These are phyloP conservation scores for Albula goreensis DNA, from an alignment of 2,113 vertebrate species.

Conservation along the genomic window DNA sequence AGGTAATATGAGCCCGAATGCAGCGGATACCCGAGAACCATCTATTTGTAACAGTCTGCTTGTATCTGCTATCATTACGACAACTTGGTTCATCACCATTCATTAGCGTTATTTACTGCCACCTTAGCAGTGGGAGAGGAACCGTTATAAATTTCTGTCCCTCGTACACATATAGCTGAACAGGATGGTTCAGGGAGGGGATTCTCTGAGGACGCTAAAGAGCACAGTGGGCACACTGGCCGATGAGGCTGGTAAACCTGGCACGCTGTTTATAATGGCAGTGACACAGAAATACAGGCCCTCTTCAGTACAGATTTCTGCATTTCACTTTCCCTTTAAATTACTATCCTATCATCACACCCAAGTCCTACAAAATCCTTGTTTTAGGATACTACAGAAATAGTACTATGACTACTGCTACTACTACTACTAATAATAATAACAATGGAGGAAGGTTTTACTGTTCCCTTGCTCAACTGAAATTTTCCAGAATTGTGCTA, in stretches of 20 bases:
- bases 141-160: constrained; percentile 14
- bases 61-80: constrained; percentile 33
- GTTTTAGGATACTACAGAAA: too few species aligned
- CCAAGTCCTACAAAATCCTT: too few species aligned
- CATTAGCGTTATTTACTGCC: constrained; percentile 25
- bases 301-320: constrained; percentile 66
- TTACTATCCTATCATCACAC: too few species aligned
- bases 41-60: constrained; percentile 16
- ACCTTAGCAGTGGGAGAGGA: constrained; percentile 46
- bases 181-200: neutral
- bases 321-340: constrained; percentile 51
- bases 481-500: too few species aligned
- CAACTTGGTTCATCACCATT: constrained; percentile 31
- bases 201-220: neutral
- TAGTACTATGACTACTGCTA: too few species aligned
- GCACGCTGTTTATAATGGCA: neutral
- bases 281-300: constrained; percentile 52
- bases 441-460: too few species aligned
- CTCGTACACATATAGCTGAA: neutral
- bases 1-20: constrained; percentile 50
- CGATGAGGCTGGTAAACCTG: neutral
- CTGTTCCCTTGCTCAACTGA: too few species aligned
- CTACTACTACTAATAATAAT: too few species aligned
- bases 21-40: constrained; percentile 39
- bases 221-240: neutral